Conservation (phyloP, 2,888 invertebrate genomes). For the Calliphora vomitoria region DNA sequence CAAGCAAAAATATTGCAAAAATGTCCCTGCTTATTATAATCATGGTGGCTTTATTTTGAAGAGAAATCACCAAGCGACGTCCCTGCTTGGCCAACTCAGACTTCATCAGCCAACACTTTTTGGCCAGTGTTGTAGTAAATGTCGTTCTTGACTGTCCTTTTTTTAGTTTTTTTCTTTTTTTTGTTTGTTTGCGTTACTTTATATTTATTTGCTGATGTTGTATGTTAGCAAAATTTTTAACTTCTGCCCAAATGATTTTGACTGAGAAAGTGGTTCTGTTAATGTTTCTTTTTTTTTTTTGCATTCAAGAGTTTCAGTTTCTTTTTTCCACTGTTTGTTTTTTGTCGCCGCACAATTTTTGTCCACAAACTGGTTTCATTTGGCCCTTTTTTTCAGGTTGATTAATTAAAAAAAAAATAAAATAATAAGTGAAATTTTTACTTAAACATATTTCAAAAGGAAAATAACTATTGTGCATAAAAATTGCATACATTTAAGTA, state of each 20-base stretch:
- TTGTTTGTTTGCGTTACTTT: neutral
- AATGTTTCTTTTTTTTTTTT: conserved; percentile 31
- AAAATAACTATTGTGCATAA: neutral
- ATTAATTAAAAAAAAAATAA: conserved; percentile 64
- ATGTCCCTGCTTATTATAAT: no score
- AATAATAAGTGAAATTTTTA: conserved; percentile 69
- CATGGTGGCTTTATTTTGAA: no score
- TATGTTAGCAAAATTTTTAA: conserved; percentile 48
- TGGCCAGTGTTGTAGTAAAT: conserved; percentile 62
- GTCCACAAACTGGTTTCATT: conserved; percentile 64
- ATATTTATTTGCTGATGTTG: conserved; percentile 30
- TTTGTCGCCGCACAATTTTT: conserved; percentile 31
- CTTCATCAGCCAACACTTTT: conserved; percentile 51
- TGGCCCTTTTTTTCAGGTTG: conserved; percentile 70
- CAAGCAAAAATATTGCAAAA: no score
- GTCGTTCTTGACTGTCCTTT: conserved; percentile 67
- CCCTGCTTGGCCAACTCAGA: conserved; percentile 40
- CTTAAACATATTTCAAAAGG: conserved; percentile 26
- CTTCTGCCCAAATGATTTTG: conserved; percentile 70
- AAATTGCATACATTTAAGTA: neutral
- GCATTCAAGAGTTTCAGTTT: conserved; percentile 60
- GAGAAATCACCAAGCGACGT: neutral
- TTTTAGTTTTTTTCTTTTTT: conserved; percentile 16
- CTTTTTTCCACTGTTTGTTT: conserved; percentile 19
- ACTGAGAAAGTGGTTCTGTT: conserved; percentile 73